Evolutionary conservation across 2,113 vertebrate genomes (phyloP), one percentile per base, ranked within the genome.

Genomic region (Gnathonemus echidnorhynchus): DNA sequence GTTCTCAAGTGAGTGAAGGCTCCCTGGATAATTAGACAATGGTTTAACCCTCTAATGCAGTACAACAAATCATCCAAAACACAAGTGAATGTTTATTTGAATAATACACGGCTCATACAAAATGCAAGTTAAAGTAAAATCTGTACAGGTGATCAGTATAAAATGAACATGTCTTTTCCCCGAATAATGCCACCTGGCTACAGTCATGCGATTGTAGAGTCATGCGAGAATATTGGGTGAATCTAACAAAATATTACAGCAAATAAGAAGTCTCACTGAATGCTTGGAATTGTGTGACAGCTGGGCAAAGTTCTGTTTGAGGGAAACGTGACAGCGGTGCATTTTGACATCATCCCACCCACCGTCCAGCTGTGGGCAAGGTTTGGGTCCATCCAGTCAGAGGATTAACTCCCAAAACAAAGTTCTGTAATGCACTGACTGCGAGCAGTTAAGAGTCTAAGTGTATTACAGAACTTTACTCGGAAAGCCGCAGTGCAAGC

Each of bases 341-440:
- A 35, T 27, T 89, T 77, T 77, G 89, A 88, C 89, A 89, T 86
- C 45, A 92, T 77, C 87, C 91, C 74, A 70, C 50, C 88, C 74
- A 93, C 89, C 87, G 46, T 94, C 92, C 93, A 93, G 91, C 92
- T 92, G 94, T 31, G 31, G 74, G 50, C 90, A 91, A 90, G 92
- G 50, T 86, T 90, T 92, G 88, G 92, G 92, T 92, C 90, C 91
- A 86, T 92, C 89, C 88, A 91, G 92, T 90, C 90, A 87, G 94
- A 93, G 93, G 88, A 93, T 94, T 94, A 95, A 95, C 96, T 96
- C 94, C 94, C 96, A 96, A 96, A 96, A 96, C 95, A 96, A 96
- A 96, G 96, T 97, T 96, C 96, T 96, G 96, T 97, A 96, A 97
- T 96, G 96, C 96, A 97, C 96, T 97, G 96, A 97, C 96, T 96